These are phyloP conservation scores for Grammomys surdaster DNA, from an alignment of 2,113 vertebrate genomes.

Conservation along the genomic window DNA sequence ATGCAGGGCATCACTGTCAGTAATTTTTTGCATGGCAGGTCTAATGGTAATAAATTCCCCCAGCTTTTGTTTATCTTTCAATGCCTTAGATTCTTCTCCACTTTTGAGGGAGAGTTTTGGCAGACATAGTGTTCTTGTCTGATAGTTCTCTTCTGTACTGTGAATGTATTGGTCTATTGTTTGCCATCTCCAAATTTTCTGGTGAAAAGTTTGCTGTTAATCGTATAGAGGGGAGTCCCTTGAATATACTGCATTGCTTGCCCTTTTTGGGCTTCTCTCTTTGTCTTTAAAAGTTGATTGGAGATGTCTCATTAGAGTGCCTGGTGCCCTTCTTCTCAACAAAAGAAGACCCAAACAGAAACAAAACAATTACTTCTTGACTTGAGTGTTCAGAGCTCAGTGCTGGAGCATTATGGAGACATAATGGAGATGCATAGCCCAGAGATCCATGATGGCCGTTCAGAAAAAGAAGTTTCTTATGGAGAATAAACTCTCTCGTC, in stretches of 20 bases:
- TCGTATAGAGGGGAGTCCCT: not conserved
- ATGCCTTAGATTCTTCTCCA: not conserved
- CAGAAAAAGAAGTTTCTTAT: not conserved
- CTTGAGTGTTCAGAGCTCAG: not conserved
- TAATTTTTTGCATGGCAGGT: not conserved
- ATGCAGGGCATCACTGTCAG: no score
- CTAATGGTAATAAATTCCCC: not conserved
- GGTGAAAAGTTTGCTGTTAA: not conserved
- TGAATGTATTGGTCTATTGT: not conserved
- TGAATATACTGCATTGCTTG: not conserved
- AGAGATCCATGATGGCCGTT: not conserved
- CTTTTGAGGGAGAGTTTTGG: not conserved
- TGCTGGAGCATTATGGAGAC: not conserved
- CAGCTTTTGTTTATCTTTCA: not conserved
- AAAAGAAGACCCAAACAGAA: not conserved
- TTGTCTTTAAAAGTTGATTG: not conserved
- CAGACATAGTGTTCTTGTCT: not conserved
- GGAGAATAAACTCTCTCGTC: not conserved
- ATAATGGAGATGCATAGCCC: not conserved
- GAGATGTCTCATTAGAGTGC: not conserved
- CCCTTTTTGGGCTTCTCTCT: not conserved
- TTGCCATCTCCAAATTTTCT: not conserved
- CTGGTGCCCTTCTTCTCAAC: not conserved
- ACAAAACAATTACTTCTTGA: not conserved
- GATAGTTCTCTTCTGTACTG: not conserved